phyloP scores from a whole-genome alignment of 2,113 vertebrate species.

The Cardinalis cardinalis region DNA sequence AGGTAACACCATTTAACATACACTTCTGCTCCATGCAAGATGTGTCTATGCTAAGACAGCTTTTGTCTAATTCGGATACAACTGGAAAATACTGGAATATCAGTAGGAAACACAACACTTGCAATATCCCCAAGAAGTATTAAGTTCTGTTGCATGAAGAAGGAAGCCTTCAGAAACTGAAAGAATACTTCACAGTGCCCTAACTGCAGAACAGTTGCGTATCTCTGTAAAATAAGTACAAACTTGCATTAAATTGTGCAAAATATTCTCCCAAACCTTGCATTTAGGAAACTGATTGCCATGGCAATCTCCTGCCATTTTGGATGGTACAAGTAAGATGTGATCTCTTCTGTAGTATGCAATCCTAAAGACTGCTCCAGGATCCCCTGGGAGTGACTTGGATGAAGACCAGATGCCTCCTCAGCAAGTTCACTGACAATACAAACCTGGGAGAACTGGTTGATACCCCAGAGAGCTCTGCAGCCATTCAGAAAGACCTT shows the following conservation, averaged over 20 bases:
- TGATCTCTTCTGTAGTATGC: background rate
- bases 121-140: background rate
- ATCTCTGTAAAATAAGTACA: background rate
- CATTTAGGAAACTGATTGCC: background rate
- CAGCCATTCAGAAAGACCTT: background rate
- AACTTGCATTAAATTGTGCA: background rate
- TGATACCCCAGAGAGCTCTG: background rate
- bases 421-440: background rate
- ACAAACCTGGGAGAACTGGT: background rate
- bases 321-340: background rate
- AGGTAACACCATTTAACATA: background rate
- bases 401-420: background rate
- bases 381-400: background rate
- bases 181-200: background rate
- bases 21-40: background rate
- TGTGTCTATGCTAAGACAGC: background rate
- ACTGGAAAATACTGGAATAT: background rate
- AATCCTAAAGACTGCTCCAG: background rate
- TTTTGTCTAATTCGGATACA: background rate
- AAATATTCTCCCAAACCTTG: background rate
- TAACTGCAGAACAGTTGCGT: background rate
- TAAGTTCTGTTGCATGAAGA: background rate
- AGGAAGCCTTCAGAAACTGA: background rate
- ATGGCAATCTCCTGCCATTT: background rate
- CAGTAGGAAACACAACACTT: background rate